These are phyloP conservation scores for Epinotia demarniana DNA, from an alignment of 2,888 invertebrate species.

Conservation along the genomic window DNA sequence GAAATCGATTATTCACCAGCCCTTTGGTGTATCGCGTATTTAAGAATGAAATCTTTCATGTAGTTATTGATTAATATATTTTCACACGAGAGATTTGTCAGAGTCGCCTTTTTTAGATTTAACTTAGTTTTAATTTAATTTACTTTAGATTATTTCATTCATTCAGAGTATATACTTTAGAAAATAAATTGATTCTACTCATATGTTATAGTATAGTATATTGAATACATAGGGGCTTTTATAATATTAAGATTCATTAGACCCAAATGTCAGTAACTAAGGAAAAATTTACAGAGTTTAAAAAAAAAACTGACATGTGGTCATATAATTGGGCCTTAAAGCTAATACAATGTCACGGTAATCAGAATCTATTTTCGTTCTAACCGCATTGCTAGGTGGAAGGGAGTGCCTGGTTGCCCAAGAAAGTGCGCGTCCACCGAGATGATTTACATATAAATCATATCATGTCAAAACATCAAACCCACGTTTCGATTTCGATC, in stretches of 20 bases:
- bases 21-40: neutral
- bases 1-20: neutral
- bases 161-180: too few relatives aligned
- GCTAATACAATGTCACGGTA: neutral
- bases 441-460: neutral
- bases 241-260: too few relatives aligned
- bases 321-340: neutral
- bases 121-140: too few relatives aligned
- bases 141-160: too few relatives aligned
- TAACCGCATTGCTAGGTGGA: neutral
- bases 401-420: neutral
- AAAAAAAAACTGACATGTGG: too few relatives aligned
- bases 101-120: too few relatives aligned
- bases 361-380: neutral
- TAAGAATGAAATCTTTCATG: constrained; percentile 1
- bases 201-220: neutral
- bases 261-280: too few relatives aligned
- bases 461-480: neutral
- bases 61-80: neutral
- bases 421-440: neutral
- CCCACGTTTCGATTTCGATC: neutral
- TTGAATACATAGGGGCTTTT: neutral
- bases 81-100: neutral
- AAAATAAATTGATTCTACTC: too few relatives aligned
- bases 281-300: too few relatives aligned